A percentile compares a stretch with the other conserved stretches of the same genome.
Evolutionary conservation across 2,113 vertebrate genomes (phyloP).

Genomic region (Vidua chalybeata): DNA sequence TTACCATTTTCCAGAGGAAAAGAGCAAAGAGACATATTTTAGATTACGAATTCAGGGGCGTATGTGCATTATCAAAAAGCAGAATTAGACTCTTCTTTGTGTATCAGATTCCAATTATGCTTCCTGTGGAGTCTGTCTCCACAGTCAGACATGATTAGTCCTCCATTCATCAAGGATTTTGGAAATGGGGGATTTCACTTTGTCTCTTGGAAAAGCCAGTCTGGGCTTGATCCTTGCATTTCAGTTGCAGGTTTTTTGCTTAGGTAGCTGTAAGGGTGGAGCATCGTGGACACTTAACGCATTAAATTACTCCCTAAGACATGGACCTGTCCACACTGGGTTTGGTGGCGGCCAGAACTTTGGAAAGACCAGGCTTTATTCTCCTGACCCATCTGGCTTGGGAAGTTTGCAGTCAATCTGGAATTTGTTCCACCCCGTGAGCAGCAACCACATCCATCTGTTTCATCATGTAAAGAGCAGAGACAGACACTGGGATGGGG

Average conservation of each 20-base stretch:
- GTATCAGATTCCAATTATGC: not conserved
- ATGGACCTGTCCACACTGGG: fast-evolving
- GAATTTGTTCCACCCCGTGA: not conserved
- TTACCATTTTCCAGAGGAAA: not conserved
- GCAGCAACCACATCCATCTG: conserved; percentile 17
- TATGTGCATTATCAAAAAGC: not conserved
- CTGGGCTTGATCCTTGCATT: not conserved
- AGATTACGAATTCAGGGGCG: not conserved
- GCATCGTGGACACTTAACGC: not conserved
- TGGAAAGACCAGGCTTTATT: not conserved
- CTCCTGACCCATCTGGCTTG: not conserved
- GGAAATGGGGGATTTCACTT: not conserved
- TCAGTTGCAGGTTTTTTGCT: not conserved
- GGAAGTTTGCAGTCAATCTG: not conserved
- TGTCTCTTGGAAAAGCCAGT: not conserved
- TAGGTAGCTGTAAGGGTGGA: not conserved
- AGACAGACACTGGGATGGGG: not conserved
- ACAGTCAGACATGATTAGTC: not conserved
- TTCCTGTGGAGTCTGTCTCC: not conserved
- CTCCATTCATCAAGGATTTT: not conserved
- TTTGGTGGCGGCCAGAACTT: not conserved
- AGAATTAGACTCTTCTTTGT: not conserved
- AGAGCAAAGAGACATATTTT: not conserved
- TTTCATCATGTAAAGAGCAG: conserved; percentile 10
- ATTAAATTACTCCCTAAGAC: not conserved